Conservation (phyloP, 2,888 invertebrate genomes). For the Spilarctia lutea region DNA sequence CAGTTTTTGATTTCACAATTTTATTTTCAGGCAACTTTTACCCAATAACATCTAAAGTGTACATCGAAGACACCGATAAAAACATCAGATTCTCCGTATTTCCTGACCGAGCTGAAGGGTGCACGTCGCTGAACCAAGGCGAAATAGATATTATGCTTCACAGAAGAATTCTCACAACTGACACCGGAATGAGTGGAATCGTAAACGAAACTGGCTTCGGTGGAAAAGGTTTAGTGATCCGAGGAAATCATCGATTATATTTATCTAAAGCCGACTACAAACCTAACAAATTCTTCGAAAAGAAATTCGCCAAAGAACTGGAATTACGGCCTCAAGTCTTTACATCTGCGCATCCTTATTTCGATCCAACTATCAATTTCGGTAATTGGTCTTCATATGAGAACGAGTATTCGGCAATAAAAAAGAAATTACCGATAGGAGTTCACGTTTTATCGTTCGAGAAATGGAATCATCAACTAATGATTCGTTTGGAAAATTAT, state of each 20-base stretch:
- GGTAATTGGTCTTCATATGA: constrained; percentile 72
- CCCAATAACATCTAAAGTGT: constrained; percentile 94
- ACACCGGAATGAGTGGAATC: constrained; percentile 76
- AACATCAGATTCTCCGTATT: constrained; percentile 87
- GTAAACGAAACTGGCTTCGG: constrained; percentile 64
- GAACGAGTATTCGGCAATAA: constrained; percentile 80
- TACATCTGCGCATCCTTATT: constrained; percentile 35
- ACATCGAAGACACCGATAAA: constrained; percentile 85
- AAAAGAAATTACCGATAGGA: constrained; percentile 87
- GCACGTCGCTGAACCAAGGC: constrained; percentile 90
- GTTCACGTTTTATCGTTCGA: constrained; percentile 92
- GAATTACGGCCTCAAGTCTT: constrained; percentile 61
- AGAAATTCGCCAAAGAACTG: constrained; percentile 73
- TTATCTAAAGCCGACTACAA: constrained; percentile 63
- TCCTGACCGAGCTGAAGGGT: constrained; percentile 93
- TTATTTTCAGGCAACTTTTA: constrained; percentile 91
- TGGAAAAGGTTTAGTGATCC: constrained; percentile 48
- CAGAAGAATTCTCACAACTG: constrained; percentile 92
- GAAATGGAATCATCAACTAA: constrained; percentile 88
- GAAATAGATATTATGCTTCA: constrained; percentile 94
- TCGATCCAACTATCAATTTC: constrained; percentile 20
- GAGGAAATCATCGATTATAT: constrained; percentile 71
- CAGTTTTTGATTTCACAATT: neutral
- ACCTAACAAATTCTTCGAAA: constrained; percentile 70
- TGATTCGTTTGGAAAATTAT: constrained; percentile 93